Evolutionary conservation across 1,140 invertebrate genomes (phyloP), one percentile per base, ranked within the genome.

Genomic region (Laupala kohalensis): DNA sequence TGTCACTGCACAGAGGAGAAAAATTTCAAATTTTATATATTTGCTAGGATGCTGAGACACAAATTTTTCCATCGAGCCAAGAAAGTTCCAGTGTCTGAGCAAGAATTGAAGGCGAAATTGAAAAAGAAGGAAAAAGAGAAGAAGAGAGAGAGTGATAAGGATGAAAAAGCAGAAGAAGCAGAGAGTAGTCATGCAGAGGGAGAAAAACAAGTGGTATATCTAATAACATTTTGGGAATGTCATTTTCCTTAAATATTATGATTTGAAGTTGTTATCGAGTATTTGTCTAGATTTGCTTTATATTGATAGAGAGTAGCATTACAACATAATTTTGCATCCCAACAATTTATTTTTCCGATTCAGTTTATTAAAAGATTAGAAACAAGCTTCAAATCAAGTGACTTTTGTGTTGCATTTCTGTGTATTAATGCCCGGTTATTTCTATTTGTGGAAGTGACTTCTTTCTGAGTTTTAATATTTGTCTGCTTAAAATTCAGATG

Each of bases 11-110:
- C n/a, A n/a, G n/a, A n/a, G n/a, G n/a, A n/a, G n/a, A n/a, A n/a
- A n/a, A n/a, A n/a, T n/a, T n/a, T n/a, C n/a, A n/a, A n/a, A n/a
- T n/a, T n/a, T n/a, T n/a, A n/a, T n/a, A n/a, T n/a, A n/a, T n/a
- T 53, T 74, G 78, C 25, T 73, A 87, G 84, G 69, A 92, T 97
- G 89, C 80, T 98, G 74, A 86, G 88, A 76, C 95, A 96, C 81
- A 97, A 96, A 80, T 89, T 98, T 79, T 98, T 96, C 81, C 96
- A 98, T 82, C 88, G 96, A 75, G 96, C 95, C 69, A 91, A 92
- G 78, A 96, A 96, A 82, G 92, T 91, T 72, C 88, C 90, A 25
- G 89, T 92, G 68, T 86, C 86, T 74, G 84, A 94, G 81, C 85
- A 92, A 79, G 87, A 93, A 82, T 78, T 89, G 73, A 86, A 89